A percentile compares a stretch with the other conserved stretches of the same genome.
phyloP scores from a whole-genome alignment of 2,113 vertebrate genomes.

The Synodontis membranacea region DNA sequence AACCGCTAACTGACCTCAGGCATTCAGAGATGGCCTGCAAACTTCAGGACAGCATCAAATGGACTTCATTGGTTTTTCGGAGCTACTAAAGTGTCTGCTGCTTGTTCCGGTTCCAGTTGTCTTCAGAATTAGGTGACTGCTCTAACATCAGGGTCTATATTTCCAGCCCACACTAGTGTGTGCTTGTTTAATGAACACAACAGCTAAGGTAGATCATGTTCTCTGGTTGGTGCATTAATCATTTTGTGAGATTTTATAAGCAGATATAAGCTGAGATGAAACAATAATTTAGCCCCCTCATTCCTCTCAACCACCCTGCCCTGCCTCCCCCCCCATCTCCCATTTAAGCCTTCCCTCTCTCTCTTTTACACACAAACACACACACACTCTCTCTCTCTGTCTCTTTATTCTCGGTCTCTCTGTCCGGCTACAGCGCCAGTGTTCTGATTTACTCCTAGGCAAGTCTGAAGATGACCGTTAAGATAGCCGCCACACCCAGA shows the following conservation, averaged over 20 bases:
- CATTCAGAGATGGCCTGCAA: conserved; percentile 8
- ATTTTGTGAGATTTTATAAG: conserved; percentile 59
- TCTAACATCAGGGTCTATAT: neutral
- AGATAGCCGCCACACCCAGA: conserved; percentile 58
- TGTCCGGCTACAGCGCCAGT: conserved; percentile 46
- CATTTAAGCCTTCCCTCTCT: neutral
- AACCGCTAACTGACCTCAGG: conserved; percentile 10
- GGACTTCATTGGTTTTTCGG: neutral
- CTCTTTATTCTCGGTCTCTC: neutral
- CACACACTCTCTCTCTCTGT: neutral
- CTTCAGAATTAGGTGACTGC: conserved; percentile 10
- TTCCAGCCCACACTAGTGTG: conserved; percentile 3
- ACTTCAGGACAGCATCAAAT: conserved; percentile 2
- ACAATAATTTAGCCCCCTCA: conserved; percentile 60
- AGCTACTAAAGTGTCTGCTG: neutral
- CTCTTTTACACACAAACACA: neutral
- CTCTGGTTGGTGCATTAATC: conserved; percentile 28
- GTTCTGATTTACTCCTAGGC: conserved; percentile 51
- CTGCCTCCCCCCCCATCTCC: neutral
- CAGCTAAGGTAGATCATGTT: conserved; percentile 4
- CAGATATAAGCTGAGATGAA: conserved; percentile 59
- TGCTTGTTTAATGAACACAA: conserved; percentile 11
- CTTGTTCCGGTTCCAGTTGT: neutral
- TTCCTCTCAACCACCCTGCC: neutral
- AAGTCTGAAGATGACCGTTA: conserved; percentile 43